phyloP scores from a whole-genome alignment of 2,113 vertebrate genomes.

The Tupaia tana region DNA sequence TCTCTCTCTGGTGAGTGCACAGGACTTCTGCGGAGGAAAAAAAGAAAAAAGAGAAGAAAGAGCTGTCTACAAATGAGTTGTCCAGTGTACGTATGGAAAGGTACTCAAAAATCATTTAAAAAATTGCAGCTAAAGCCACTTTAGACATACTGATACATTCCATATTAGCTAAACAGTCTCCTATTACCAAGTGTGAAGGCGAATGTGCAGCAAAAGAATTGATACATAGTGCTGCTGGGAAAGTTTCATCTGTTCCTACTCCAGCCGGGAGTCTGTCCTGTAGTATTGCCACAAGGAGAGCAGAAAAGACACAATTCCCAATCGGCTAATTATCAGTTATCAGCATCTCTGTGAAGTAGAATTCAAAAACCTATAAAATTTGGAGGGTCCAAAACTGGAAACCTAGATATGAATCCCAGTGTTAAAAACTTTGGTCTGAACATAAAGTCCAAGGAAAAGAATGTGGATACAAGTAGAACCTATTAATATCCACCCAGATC shows the following conservation, averaged over 20 bases:
- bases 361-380: not conserved
- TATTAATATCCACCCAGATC: not conserved
- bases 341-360: not conserved
- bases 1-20: too few species aligned
- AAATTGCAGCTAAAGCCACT: not conserved
- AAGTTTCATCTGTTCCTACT: not conserved
- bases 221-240: not conserved
- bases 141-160: not conserved
- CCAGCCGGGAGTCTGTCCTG: not conserved
- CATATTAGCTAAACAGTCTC: not conserved
- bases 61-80: not conserved
- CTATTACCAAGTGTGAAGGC: not conserved
- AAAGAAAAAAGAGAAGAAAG: too few species aligned
- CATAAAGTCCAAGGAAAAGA: not conserved
- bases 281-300: not conserved
- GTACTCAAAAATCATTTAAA: not conserved
- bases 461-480: not conserved
- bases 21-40: too few species aligned
- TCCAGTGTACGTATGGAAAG: not conserved
- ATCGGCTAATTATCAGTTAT: not conserved
- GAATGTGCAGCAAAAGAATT: not conserved
- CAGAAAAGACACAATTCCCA: not conserved
- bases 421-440: not conserved
- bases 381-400: not conserved
- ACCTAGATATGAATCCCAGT: not conserved